These are phyloP conservation scores for Elgaria multicarinata DNA, from an alignment of 2,113 vertebrate genomes.

Conservation along the genomic window DNA sequence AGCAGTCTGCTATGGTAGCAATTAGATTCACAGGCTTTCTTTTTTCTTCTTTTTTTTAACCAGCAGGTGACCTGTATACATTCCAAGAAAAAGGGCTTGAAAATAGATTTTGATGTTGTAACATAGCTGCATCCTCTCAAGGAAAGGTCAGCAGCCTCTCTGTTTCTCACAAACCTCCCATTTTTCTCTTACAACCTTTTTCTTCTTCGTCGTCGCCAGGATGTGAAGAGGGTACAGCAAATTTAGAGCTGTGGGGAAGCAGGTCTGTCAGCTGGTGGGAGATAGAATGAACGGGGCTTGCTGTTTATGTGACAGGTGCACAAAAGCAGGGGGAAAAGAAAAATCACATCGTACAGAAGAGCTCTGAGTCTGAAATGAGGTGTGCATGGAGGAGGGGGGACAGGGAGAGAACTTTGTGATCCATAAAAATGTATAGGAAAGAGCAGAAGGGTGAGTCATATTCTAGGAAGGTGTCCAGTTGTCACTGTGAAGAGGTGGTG, in stretches of 20 bases:
- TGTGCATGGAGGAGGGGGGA: no score
- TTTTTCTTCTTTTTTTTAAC: not conserved
- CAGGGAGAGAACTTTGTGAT: not conserved
- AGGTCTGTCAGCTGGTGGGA: not conserved
- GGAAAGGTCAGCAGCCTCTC: not conserved
- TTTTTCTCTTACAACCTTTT: not conserved
- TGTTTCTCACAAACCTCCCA: not conserved
- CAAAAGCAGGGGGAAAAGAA: not conserved
- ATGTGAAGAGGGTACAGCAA: not conserved
- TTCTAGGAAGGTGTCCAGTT: not conserved
- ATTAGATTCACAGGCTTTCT: not conserved
- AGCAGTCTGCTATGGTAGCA: not conserved
- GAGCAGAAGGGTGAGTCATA: not conserved
- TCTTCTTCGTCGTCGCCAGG: not conserved
- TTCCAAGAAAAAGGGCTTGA: not conserved
- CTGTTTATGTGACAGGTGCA: not conserved
- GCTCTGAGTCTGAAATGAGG: not conserved
- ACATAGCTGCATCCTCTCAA: not conserved
- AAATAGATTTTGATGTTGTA: not conserved
- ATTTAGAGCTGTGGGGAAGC: constrained; percentile 1
- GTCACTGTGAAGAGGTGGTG: not conserved
- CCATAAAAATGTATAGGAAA: not conserved
- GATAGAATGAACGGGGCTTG: not conserved
- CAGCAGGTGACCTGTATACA: rapidly evolving
- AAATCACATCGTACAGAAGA: not conserved